Evolutionary conservation across 2,797 vertebrate genomes (phyloP), one percentile per base, ranked within the genome.

Genomic region (Neosilurus hyrtlii): DNA sequence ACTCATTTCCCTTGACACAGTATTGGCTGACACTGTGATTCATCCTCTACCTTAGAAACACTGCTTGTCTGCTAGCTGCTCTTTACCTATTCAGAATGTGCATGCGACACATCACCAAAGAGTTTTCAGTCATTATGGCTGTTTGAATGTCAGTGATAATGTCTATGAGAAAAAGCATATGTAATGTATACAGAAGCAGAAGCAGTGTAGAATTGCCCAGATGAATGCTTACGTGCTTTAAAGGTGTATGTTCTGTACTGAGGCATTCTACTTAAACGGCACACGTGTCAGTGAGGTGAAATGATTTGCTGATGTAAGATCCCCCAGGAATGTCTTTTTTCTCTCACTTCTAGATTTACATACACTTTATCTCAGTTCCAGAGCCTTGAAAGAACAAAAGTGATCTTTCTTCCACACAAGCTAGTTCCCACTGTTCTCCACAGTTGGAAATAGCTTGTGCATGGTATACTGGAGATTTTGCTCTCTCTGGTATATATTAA

Each of bases 11-110:
- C 84, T 56, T 52, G 73, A 61, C 59, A 30, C 16, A 16, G 59
- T 68, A 70, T 71, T 61, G 61, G 74, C 67, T 59, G 71, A 81
- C 35, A 59, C 43, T 74, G 77, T 73, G 77, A 85, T 83, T 85
- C 63, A 73, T 68, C 61, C 67, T 43, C 4, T 49, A 16, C 79
- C 67, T 61, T 59, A 71, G 65, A 82, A 37, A 71, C 73, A 59
- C 49, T 77, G 30, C 72, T 86, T 22, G 51, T 85, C 79, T 77
- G 67, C 66, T 82, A 24, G n/a, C 15, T 51, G 54, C 49, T 70
- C 68, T 75, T 22, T 70, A 56, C 26, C 61, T 80, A 9, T 77
- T 76, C 35, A 43, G 49, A 49, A 66, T 63, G 76, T 37, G 26
- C 15, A 18, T 11, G 24, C 65, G 35, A 20, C 65, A 52, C 8